Evolutionary conservation across 2,888 invertebrate species (phyloP), one percentile per base, ranked within the genome.

Genomic region (Mechanitis mazaeus): DNA sequence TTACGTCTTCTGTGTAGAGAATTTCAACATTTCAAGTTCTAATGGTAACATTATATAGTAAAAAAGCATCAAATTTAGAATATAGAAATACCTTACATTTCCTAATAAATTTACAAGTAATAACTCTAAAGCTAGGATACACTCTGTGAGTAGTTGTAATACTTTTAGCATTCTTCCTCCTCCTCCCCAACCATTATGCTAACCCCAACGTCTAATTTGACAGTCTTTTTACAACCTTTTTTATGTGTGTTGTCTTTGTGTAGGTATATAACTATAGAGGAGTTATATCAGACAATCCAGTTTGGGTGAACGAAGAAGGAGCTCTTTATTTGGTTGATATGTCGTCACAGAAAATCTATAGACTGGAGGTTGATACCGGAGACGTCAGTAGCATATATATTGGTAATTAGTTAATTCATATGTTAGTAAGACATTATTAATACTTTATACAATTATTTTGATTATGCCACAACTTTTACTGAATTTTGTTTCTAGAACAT

Each of bases 301-400:
- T 92, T 71, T 94, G 93, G 93, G 89, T 92, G 7, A 74, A 79
- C 2, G 70, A 71, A 2, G 87, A 91, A 62, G 87, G 92, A 66
- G 91, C 90, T 0, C 85, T 94, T 1, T 93, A 92, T 70, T 93
- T 91, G 81, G 93, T 93, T 2, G 93, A 93, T 68, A 93, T 93
- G 67, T 63, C 69, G 0, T 80, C 71, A 0, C 88, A 91, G 60
- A 85, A 83, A 60, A 85, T 93, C 46, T 86, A 87, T 67, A 82
- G 91, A 69, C 82, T 90, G 6, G 89, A 93, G 67, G 85, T 90
- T 0, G 81, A 80, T 42, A 89, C 91, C 0, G 85, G 84, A 20
- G 84, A 89, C 63, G 79, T 91, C 33, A 91, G 91, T 1, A 81
- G 75, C 0, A 85, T 82, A 61, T 69, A 80, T 33, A 83, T 92